Base-by-base conservation (phyloP, 1,140 invertebrate species). In the Drosophila kepulauana region DNA sequence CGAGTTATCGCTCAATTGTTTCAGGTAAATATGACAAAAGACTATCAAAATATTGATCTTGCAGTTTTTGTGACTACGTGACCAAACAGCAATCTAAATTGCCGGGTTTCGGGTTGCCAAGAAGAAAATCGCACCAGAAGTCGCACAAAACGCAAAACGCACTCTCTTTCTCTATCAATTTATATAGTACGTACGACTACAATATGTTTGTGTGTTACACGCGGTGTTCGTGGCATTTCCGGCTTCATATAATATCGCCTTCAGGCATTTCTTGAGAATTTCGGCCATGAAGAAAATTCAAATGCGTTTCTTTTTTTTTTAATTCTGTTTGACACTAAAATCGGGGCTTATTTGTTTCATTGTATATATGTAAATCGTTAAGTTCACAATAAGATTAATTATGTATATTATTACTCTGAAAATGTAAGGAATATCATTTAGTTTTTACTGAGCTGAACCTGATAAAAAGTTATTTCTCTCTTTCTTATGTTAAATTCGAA, bases 11-110 rank as follows among this genome's bases (percentile, higher is more conserved):
- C 43, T 33, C 11, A 62, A 63, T 49, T 57, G 13, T 33, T 38
- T 38, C 72, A 70, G 67, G 67, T 70, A 70, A 74, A 74, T 68
- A 74, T 69, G 3, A 35, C n/a, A 74, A 56, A 28, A 43, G 5
- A 56, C 43, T 61, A 75, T 75, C 67, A 52, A 59, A 65, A 75
- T 75, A 71, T 75, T 57, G 72, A 70, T 63, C 41, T 63, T 38
- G 65, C 41, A 30, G 48, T 45, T 25, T 67, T 16, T 65, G 52
- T 49, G 45, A 13, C 73, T 75, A 75, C 73, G 73, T 75, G 73
- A 71, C 46, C 35, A 11, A 10, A 28, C 1, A 61, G 45, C 59
- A 71, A 35, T 54, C 13, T 49, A n/a, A 20, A 51, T 45, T 70
- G 59, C 66, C 66, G 66, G 70, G 59, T 71, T 51, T 62, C 41